Conservation (phyloP, 2,113 vertebrate species). For the Mormyrus lacerda region DNA sequence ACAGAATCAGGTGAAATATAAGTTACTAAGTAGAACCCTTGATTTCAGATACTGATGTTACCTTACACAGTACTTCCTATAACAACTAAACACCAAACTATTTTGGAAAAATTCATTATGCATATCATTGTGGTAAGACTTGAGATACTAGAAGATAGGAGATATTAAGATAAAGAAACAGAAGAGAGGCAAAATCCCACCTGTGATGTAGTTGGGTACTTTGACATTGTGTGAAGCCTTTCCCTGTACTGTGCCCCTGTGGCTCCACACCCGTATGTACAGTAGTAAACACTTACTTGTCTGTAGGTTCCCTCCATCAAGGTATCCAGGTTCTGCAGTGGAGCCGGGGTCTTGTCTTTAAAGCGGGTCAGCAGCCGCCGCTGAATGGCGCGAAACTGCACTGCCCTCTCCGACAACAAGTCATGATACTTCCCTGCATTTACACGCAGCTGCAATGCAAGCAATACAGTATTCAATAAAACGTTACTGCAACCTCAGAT, state of each 20-base stretch:
- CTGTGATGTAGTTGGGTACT: neutral
- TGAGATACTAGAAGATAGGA: constrained; percentile 17
- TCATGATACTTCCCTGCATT: constrained; percentile 80
- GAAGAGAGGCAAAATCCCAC: neutral
- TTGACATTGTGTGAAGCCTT: neutral
- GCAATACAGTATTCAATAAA: neutral
- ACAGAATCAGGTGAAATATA: neutral
- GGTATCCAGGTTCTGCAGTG: constrained; percentile 90
- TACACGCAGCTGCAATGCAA: constrained; percentile 70
- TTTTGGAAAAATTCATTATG: neutral
- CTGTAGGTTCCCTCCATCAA: constrained; percentile 87
- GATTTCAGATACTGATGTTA: neutral
- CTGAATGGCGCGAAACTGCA: constrained; percentile 92
- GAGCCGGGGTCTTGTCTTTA: constrained; percentile 92
- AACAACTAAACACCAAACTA: neutral
- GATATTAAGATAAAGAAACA: constrained; percentile 1
- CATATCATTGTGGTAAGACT: neutral
- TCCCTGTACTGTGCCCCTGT: neutral
- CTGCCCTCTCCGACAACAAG: constrained; percentile 80
- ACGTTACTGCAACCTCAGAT: neutral
- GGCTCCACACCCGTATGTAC: neutral
- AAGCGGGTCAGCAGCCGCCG: constrained; percentile 84
- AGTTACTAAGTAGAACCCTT: neutral
- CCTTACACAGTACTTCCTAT: neutral
- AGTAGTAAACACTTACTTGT: constrained; percentile 67